Percentiles rank a stretch among this genome's conserved stretches.
Evolutionary conservation across 1,140 invertebrate species (phyloP).

Genomic region (Drosophila nigrodunni): DNA sequence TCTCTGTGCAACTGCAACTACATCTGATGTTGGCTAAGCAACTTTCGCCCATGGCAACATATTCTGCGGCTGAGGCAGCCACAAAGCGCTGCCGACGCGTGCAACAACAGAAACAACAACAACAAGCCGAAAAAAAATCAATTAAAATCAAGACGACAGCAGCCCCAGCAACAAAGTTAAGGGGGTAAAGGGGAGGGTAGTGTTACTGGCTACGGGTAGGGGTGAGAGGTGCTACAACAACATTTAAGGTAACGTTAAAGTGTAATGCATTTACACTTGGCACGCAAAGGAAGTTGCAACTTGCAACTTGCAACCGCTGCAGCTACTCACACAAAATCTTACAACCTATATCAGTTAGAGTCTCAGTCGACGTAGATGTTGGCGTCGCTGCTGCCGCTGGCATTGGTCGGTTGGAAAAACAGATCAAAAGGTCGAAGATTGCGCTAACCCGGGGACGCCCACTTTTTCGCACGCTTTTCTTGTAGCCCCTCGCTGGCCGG

Average conservation of each 20-base stretch:
- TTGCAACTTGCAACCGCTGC: constrained; percentile 55
- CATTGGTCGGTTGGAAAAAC: constrained; percentile 57
- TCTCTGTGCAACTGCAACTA: neutral
- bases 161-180: constrained; percentile 27
- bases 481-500: constrained; percentile 59
- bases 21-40: constrained; percentile 25
- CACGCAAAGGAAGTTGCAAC: constrained; percentile 79
- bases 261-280: constrained; percentile 81
- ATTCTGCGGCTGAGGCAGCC: constrained; percentile 40
- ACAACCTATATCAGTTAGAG: constrained; percentile 47
- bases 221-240: constrained; percentile 12
- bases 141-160: constrained; percentile 81
- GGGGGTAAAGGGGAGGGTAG: constrained; percentile 21
- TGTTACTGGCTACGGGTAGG: neutral
- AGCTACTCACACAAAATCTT: constrained; percentile 34
- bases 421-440: constrained; percentile 83
- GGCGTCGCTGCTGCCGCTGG: constrained; percentile 39
- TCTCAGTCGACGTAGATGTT: neutral
- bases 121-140: constrained; percentile 66
- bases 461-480: constrained; percentile 78
- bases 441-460: constrained; percentile 73
- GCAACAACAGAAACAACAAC: constrained; percentile 46
- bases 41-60: constrained; percentile 59
- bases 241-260: constrained; percentile 75
- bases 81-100: constrained; percentile 60